Evolutionary conservation across 2,113 vertebrate genomes (phyloP), one percentile per base, ranked within the genome.

Genomic region (Pavo muticus): DNA sequence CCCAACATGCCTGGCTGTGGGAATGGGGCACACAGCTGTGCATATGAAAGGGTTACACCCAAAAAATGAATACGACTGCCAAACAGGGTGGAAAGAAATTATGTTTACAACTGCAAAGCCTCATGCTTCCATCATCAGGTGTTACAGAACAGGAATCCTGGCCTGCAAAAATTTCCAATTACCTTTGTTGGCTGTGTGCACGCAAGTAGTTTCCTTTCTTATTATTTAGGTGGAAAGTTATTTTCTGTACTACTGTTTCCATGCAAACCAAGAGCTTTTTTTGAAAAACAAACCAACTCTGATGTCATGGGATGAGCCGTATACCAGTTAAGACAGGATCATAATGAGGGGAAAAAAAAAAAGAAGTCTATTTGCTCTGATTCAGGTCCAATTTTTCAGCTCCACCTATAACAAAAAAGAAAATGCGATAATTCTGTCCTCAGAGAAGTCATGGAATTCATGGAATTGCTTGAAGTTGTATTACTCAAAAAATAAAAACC

Each of bases 41-140:
- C 88, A 87, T 82, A 93, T 93, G 91, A 93, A 93, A 93, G 86
- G 86, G 87, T 95, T 95, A 96, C 95, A 94, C 95, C 96, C 93
- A 94, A 91, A 91, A 91, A 94, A 79, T 65, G 75, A 95, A 76
- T 68, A 69, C 0, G 20, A 42, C 48, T 90, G 83, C 87, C 92
- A 96, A 90, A 76, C 73, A 79, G 87, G 85, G 50, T 82, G 88
- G 88, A 88, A 88, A 95, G 91, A 96, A 90, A 80, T 89, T 95
- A 85, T 91, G 88, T 93, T 94, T 91, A 90, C 68, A 83, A 84
- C 91, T 94, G 94, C 88, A 94, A 95, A 94, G 79, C 76, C 60
- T 88, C 86, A 59, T 71, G 81, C 92, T 84, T 92, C 93, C 92
- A 91, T 95, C 93, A 96, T 82, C 92, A 91, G 96, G 86, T 96